Evolutionary conservation across 2,113 vertebrate species (phyloP), one percentile per base, ranked within the genome.

Genomic region (Pao palembangensis): DNA sequence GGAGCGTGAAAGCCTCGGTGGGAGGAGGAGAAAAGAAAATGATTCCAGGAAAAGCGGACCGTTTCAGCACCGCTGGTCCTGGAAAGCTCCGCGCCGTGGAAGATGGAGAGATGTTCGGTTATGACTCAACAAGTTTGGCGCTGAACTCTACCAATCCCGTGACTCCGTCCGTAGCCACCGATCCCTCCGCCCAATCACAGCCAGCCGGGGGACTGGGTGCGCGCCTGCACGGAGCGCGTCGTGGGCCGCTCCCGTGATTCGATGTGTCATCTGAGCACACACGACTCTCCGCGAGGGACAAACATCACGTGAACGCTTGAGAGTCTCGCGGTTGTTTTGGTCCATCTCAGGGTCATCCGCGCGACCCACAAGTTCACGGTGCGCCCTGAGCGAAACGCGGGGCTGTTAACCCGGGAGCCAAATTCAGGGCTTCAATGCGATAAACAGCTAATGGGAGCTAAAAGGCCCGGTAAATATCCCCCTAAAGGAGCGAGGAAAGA

Each of bases 61-160:
- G 68, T 64, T 89, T 90, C 89, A 90, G 88, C 82, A 85, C 85
- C 85, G 73, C 56, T 71, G 67, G 11, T 17, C 63, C 41, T 21
- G 87, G 87, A 88, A 79, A 89, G 88, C 85, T 85, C 81, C 79
- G 75, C 56, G 81, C 56, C 64, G 76, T 64, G 71, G 54, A 60
- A 70, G 71, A 75, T 69, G 61, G 61, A 58, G 73, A 23, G 21
- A 23, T 61, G 82, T 64, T 75, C 70, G 20, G 68, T 66, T 73
- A 68, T 80, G 88, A 89, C 82, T 85, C 84, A 86, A 90, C 82
- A 88, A 86, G 80, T 89, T 90, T 78, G 81, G 81, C 75, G 80
- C 78, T 68, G 73, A 70, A 75, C 73, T 87, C 85, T 75, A 82
- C 77, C 88, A 90, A 90, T 90, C 87, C 77, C 19, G 83, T 82